phyloP scores from a whole-genome alignment of 2,888 invertebrate species.

The Tupiocoris notatus region DNA sequence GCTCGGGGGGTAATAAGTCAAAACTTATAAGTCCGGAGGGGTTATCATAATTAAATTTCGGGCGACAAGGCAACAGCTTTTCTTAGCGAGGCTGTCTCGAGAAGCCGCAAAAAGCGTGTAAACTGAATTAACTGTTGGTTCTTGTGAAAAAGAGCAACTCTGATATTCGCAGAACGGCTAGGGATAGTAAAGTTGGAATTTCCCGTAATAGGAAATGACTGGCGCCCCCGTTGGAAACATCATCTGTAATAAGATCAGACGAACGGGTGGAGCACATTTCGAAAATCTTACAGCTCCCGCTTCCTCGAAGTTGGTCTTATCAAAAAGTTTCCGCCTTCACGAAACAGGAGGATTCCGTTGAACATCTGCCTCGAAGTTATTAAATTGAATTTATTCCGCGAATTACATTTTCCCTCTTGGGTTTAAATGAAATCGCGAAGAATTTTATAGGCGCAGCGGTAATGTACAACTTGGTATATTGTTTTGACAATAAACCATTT shows the following conservation, averaged over 20 bases:
- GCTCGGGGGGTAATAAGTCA: constrained; percentile 25
- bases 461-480: too few relatives aligned
- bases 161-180: not conserved
- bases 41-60: constrained; percentile 38
- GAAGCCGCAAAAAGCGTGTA: constrained; percentile 31
- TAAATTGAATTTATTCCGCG: too few relatives aligned
- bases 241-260: not conserved
- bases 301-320: too few relatives aligned
- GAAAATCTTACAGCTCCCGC: too few relatives aligned
- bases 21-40: constrained; percentile 12
- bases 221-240: not conserved
- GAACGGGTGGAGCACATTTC: not conserved
- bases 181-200: not conserved
- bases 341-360: too few relatives aligned
- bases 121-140: constrained; percentile 29
- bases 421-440: too few relatives aligned
- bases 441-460: too few relatives aligned
- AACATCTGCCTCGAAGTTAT: too few relatives aligned
- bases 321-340: too few relatives aligned
- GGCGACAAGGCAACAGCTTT: constrained; percentile 35
- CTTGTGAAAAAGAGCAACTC: not conserved
- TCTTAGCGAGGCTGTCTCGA: constrained; percentile 7
- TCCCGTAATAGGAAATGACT: not conserved
- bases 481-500: too few relatives aligned
- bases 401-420: too few relatives aligned